Base-by-base conservation (phyloP, 2,113 vertebrate genomes). In the Charadrius vociferus region DNA sequence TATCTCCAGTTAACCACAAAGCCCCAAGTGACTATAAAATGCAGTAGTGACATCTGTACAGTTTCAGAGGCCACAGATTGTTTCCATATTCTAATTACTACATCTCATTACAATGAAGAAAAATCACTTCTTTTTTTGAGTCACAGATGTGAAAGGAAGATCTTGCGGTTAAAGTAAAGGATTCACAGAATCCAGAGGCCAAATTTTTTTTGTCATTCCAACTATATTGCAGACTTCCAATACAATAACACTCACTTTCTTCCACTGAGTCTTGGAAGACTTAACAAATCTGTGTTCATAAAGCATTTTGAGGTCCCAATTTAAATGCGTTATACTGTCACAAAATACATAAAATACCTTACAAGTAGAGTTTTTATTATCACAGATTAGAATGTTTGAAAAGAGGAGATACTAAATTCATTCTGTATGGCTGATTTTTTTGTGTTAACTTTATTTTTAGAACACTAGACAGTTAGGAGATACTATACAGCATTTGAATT, bases 1-100 rank as follows among this genome's bases (percentile, higher is more conserved):
- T 92, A 89, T 86, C 96, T 96, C 92, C 10, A 14, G 58, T n/a
- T 84, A 90, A 95, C 88, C 97, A 96, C 94, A 96, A 96, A 97
- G 93, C 83, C 81, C 90, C 65, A 52, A 94, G 70, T 74, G 83
- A 59, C 86, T 71, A 71, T 71, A 41, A 93, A 71, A 91, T 77
- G 65, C 83, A 89, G 77, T 18, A 84, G 77, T 85, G 86, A 86
- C 91, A 95, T 94, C 83, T 89, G 77, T 58, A 81, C 49, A 65
- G 81, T 72, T 95, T 91, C 89, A 87, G 70, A 93, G 83, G 70
- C 83, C 86, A 82, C 86, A 73, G 65, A 89, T 73, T 85, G 73
- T 81, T 94, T 94, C 94, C 81, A 88, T 95, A 82, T 93, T 91
- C 89, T 95, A 94, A 95, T 93, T 89, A 82, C 49, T 94, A 70